phyloP scores from a whole-genome alignment of 2,888 invertebrate species.

The Tolmerus cingulatus region DNA sequence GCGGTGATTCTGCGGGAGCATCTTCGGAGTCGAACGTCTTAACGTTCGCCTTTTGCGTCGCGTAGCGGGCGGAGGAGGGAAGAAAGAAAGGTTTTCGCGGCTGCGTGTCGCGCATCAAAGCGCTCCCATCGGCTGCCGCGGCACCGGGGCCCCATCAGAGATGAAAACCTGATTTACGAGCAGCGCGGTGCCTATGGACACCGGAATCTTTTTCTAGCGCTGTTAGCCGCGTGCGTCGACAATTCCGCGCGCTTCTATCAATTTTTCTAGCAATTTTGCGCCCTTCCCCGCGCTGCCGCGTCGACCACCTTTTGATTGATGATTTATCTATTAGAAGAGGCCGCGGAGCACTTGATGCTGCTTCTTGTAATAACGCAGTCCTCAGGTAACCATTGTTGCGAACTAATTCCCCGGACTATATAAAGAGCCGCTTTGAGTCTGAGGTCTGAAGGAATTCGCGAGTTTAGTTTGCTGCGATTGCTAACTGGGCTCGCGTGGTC shows the following conservation, averaged over 20 bases:
- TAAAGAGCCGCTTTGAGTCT: not conserved
- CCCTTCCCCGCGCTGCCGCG: not conserved
- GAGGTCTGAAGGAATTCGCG: not conserved
- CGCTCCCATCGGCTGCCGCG: not conserved
- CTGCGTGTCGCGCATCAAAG: constrained; percentile 8
- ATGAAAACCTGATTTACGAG: constrained; percentile 24
- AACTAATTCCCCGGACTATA: constrained; percentile 6
- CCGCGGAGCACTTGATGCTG: not conserved
- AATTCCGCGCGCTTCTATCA: not conserved
- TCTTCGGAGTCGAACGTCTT: not conserved
- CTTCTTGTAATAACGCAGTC: not conserved
- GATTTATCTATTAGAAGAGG: constrained; percentile 4
- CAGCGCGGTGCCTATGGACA: not conserved
- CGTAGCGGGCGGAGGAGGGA: not conserved
- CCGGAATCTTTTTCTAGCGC: not conserved
- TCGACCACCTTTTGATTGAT: not conserved
- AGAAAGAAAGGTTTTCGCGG: not conserved
- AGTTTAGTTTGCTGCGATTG: not conserved
- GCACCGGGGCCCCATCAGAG: not conserved
- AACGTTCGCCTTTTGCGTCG: not conserved
- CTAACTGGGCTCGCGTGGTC: not conserved
- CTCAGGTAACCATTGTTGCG: constrained; percentile 1
- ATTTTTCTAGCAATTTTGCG: not conserved
- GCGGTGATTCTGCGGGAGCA: not conserved
- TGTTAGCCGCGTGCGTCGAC: not conserved